Conservation (phyloP, 2,888 invertebrate species). For the Cyclophora albipunctata region DNA sequence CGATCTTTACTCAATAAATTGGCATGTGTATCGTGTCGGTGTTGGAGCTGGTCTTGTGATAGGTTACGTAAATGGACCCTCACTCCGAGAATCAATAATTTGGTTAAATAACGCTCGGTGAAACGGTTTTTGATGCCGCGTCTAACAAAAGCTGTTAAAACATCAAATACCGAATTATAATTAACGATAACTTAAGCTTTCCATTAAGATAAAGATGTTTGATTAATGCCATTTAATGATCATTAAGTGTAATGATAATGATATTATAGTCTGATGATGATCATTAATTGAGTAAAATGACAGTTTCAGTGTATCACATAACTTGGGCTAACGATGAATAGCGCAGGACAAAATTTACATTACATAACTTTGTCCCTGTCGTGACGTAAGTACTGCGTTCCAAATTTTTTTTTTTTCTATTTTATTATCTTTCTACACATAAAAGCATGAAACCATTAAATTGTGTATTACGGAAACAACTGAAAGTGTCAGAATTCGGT, state of each 20-base stretch:
- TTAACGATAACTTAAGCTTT: no score
- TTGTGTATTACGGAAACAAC: no score
- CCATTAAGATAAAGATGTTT: no score
- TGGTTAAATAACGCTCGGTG: slow-evolving; percentile 32
- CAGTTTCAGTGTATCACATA: not conserved
- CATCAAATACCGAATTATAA: no score
- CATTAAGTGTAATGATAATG: no score
- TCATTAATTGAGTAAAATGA: not conserved
- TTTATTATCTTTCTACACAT: no score
- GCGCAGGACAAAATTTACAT: slow-evolving; percentile 27
- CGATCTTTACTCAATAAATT: slow-evolving; percentile 1
- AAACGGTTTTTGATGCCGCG: slow-evolving; percentile 3
- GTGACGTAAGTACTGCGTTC: slow-evolving; percentile 50
- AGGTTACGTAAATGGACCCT: slow-evolving; percentile 55
- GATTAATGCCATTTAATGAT: no score
- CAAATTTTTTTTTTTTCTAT: not conserved
- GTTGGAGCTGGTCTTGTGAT: slow-evolving; percentile 24
- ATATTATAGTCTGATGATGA: not conserved
- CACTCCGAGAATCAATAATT: slow-evolving; percentile 52
- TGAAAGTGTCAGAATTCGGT: no score
- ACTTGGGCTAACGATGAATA: slow-evolving; percentile 7
- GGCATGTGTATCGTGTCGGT: slow-evolving; percentile 12
- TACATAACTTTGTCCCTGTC: slow-evolving; percentile 53
- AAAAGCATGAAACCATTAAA: no score
- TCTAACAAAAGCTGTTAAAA: not conserved